Conservation (phyloP, 2,113 vertebrate species). For the Microtus richardsoni region DNA sequence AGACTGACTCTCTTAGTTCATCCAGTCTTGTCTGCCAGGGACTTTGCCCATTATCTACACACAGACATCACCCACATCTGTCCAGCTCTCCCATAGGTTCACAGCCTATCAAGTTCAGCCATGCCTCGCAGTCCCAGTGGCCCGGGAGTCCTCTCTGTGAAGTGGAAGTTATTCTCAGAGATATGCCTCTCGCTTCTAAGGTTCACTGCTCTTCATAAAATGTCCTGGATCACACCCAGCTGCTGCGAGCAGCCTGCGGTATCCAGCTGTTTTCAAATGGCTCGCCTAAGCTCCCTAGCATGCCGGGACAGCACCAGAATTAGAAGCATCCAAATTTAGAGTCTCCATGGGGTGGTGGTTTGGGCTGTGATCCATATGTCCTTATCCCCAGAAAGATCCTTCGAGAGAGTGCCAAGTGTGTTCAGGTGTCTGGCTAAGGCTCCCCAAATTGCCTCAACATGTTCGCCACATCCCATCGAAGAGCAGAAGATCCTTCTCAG, state of each 20-base stretch:
- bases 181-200: background rate
- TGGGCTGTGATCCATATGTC: background rate
- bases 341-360: background rate
- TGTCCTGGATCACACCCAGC: background rate
- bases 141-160: fast-evolving
- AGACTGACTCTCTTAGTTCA: too few relatives aligned
- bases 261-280: background rate
- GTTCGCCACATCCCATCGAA: fast-evolving
- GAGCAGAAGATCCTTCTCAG: background rate
- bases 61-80: fast-evolving
- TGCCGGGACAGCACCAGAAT: background rate
- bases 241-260: background rate
- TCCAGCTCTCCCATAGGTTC: fast-evolving
- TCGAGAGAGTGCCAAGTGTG: background rate
- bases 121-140: too few relatives aligned
- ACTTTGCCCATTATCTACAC: fast-evolving
- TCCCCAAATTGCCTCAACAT: background rate
- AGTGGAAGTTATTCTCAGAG: background rate
- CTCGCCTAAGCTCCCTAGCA: background rate
- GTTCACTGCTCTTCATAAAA: background rate
- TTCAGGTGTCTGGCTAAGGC: background rate
- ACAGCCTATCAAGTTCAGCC: background rate
- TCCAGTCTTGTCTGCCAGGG: fast-evolving
- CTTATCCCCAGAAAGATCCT: background rate
- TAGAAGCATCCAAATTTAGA: background rate